Percentiles rank a stretch among this genome's conserved stretches.
phyloP scores from a whole-genome alignment of 2,113 vertebrate species.

The Clarias macrocephalus region DNA sequence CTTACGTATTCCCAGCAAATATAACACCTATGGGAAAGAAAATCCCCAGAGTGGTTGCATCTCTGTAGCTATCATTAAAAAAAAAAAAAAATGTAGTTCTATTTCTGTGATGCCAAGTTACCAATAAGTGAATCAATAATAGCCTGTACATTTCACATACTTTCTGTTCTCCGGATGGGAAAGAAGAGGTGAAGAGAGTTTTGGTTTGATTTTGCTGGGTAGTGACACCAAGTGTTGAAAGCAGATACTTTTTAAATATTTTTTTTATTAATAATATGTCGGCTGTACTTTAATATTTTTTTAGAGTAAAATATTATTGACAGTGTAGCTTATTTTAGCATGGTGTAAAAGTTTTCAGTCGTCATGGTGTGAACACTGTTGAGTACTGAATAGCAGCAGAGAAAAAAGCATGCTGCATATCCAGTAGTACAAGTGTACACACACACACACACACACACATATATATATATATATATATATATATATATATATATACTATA shows the following conservation, averaged over 20 bases:
- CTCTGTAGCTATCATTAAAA: not conserved
- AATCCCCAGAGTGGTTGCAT: not conserved
- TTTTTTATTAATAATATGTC: not conserved
- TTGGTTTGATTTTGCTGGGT: slow-evolving; percentile 1
- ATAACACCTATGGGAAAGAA: not conserved
- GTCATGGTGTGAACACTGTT: not conserved
- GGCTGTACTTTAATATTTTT: not conserved
- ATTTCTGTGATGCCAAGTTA: not conserved
- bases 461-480: no score
- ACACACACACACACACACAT: no score
- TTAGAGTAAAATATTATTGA: not conserved
- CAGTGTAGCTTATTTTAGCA: not conserved
- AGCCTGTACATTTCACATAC: not conserved
- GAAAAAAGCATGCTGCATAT: not conserved
- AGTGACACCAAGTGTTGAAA: slow-evolving; percentile 8
- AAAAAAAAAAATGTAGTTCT: no score
- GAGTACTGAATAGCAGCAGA: not conserved
- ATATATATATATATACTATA: not conserved
- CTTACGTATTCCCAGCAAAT: not conserved
- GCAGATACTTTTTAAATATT: not conserved
- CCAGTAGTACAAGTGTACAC: no score
- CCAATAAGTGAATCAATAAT: not conserved
- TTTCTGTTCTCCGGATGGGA: not conserved
- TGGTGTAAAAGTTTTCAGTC: not conserved
- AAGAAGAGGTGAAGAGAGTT: not conserved